Evolutionary conservation across 2,113 vertebrate species (phyloP), one percentile per base, ranked within the genome.

Genomic region (Rhagologus leucostigma): DNA sequence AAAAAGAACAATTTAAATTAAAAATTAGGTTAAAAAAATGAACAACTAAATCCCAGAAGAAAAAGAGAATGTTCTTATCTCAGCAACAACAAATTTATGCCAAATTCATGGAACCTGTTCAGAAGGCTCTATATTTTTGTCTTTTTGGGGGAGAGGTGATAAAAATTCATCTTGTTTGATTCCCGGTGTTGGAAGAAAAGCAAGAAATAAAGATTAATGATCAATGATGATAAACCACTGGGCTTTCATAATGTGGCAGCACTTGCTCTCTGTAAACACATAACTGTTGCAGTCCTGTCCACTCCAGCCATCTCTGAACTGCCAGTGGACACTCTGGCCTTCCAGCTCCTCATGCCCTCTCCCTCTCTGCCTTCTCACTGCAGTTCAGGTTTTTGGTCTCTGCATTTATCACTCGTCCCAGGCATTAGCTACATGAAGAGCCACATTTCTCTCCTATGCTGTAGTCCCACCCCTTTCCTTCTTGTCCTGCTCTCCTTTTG

Each of bases 291-390:
- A 15, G 22, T 50, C 33, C 33, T 68, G 44, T 41, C 29, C 33
- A 26, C 24, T 73, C 42, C 70, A 74, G 3, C 5, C 12, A 14
- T 10, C 41, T 64, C 50, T 30, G 30, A 24, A 29, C 5, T 26
- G 16, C 5, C 41, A 19, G 13, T 16, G 49, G 16, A 49, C 13
- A 6, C 12, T 22, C 21, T 0, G 0, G 3, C 26, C 14, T 67
- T 75, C 37, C 37, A 59, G 46, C 46, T 67, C n/a, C 20, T 89
- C 35, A 22, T 2, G 17, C 5, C 4, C 16, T n/a, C 41, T 46
- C 41, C 6, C 22, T 53, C 39, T 44, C 41, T 50, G 29, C 11
- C 30, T 52, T 60, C 67, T 86, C 32, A 19, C 14, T 26, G 37
- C 24, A 11, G 20, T 42, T 67, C 62, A 39, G 37, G 16, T 20